Conservation (phyloP, 2,888 invertebrate species). For the Elgonia sp. region DNA sequence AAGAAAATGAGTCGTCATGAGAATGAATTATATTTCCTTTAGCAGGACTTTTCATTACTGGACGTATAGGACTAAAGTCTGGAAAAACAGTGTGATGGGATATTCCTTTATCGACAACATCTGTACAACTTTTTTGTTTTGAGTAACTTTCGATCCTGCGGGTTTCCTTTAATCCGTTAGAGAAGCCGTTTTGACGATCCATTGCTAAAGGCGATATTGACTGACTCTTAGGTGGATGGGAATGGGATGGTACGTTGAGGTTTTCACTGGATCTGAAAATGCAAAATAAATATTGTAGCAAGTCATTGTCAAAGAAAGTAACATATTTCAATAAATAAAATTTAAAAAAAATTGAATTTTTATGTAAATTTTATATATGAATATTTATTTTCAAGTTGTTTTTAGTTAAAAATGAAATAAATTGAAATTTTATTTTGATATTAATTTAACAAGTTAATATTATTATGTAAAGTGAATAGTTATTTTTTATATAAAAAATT, state of each 20-base stretch:
- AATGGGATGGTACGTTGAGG: slow-evolving; percentile 81
- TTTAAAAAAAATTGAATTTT: too few species aligned
- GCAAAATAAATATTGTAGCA: slow-evolving; percentile 5
- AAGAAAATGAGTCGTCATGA: slow-evolving; percentile 82
- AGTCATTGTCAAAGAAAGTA: slow-evolving; percentile 7
- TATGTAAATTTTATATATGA: not conserved
- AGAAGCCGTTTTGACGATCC: slow-evolving; percentile 86
- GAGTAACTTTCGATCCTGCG: slow-evolving; percentile 83
- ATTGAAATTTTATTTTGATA: too few species aligned
- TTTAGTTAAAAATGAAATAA: too few species aligned
- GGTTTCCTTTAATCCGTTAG: slow-evolving; percentile 84
- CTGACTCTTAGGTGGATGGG: slow-evolving; percentile 84
- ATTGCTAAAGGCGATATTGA: slow-evolving; percentile 86
- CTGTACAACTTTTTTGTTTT: slow-evolving; percentile 83
- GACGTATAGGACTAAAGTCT: slow-evolving; percentile 84
- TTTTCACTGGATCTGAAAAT: slow-evolving; percentile 84
- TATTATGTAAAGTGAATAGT: too few species aligned
- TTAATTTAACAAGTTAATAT: too few species aligned
- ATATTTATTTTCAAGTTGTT: too few species aligned
- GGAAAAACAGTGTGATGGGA: slow-evolving; percentile 79
- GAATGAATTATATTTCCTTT: slow-evolving; percentile 81
- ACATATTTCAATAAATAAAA: too few species aligned
- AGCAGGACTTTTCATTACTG: slow-evolving; percentile 77
- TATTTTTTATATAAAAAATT: too few species aligned
- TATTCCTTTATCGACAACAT: slow-evolving; percentile 84